A percentile compares a stretch with the other conserved stretches of the same genome.
Evolutionary conservation across 2,113 vertebrate genomes (phyloP).

Genomic region (Piprites chloris): DNA sequence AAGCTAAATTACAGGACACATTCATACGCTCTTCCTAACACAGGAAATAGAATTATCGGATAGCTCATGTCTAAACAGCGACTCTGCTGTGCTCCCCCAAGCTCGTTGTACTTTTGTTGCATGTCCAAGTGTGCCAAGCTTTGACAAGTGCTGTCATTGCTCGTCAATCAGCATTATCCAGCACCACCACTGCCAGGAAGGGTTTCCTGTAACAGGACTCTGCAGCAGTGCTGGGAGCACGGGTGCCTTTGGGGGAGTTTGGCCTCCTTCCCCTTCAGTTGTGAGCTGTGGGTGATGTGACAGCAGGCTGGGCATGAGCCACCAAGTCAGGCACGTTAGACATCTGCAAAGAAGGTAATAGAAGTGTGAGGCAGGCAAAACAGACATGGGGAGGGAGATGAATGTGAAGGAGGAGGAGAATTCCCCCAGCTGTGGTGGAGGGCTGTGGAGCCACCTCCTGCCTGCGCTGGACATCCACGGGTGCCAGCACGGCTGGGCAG

Average conservation of each 20-base stretch:
- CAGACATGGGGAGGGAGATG: neutral
- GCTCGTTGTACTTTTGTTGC: neutral
- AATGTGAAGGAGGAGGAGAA: neutral
- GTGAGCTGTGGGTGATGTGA: neutral
- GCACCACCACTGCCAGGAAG: neutral
- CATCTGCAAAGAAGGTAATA: rapidly evolving
- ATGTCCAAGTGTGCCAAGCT: rapidly evolving
- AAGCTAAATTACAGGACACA: neutral
- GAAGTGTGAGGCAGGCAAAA: neutral
- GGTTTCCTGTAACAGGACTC: neutral
- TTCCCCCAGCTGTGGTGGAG: neutral
- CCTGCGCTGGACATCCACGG: neutral
- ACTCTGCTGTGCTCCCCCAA: neutral
- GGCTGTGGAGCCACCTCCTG: neutral
- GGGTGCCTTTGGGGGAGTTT: neutral
- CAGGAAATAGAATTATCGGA: neutral
- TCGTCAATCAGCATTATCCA: neutral
- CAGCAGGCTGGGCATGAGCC: neutral
- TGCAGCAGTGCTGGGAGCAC: rapidly evolving
- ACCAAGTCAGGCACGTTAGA: rapidly evolving
- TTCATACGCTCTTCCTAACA: neutral
- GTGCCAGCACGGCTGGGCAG: rapidly evolving
- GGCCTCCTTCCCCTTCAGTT: neutral
- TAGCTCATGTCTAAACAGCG: neutral
- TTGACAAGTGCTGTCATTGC: neutral